phyloP scores from a whole-genome alignment of 2,113 vertebrate genomes.

The Plotosus lineatus region DNA sequence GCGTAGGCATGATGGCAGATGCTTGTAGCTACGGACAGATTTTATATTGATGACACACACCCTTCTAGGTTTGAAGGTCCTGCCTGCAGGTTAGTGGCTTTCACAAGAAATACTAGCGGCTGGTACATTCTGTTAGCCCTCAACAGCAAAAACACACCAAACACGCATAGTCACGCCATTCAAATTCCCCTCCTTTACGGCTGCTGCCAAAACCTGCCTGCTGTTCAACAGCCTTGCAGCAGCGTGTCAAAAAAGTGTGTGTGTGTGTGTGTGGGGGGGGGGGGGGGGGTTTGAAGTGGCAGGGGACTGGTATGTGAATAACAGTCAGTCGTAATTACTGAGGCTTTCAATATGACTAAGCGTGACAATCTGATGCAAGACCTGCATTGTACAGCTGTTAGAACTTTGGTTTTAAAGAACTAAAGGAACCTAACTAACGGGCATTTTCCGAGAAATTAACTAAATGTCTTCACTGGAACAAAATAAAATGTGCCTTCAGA shows the following conservation, averaged over 20 bases:
- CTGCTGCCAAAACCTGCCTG: conserved; percentile 40
- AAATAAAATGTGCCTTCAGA: conserved; percentile 2
- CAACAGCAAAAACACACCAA: conserved; percentile 38
- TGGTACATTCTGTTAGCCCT: conserved; percentile 38
- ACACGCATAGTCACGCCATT: conserved; percentile 21
- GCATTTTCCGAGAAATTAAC: conserved; percentile 1
- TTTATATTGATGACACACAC: conserved; percentile 26
- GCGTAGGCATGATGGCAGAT: conserved; percentile 16
- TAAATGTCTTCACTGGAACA: background rate
- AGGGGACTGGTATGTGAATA: conserved; percentile 31
- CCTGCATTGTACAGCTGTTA: conserved; percentile 30
- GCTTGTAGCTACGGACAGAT: conserved; percentile 24
- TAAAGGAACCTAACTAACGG: background rate
- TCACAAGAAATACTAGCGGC: conserved; percentile 44
- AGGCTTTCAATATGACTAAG: conserved; percentile 43
- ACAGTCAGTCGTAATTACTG: conserved; percentile 52
- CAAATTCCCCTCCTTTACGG: conserved; percentile 41
- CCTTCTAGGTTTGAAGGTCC: conserved; percentile 38
- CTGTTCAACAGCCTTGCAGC: conserved; percentile 48
- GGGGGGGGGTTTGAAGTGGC: background rate
- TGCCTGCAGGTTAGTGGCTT: conserved; percentile 51
- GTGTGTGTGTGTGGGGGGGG: too few relatives aligned
- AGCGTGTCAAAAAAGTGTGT: conserved; percentile 29
- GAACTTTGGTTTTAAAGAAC: conserved; percentile 5
- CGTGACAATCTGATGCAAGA: conserved; percentile 43